These are phyloP conservation scores for Chaenogobius annularis DNA, from an alignment of 2,113 vertebrate genomes.

Conservation along the genomic window DNA sequence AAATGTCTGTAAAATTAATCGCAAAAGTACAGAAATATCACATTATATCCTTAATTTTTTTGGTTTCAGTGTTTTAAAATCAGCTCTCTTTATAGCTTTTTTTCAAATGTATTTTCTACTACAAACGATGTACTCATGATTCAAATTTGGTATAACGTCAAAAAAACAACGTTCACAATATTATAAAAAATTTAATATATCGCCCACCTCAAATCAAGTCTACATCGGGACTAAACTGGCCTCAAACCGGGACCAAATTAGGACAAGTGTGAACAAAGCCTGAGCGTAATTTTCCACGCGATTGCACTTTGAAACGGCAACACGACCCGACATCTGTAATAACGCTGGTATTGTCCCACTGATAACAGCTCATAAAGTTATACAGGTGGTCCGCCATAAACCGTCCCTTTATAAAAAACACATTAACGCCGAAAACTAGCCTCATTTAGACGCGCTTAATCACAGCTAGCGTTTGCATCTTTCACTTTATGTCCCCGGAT, in stretches of 20 bases:
- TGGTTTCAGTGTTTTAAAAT: no score
- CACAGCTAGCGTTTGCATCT: neutral
- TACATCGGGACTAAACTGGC: neutral
- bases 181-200: no score
- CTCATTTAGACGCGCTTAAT: constrained; percentile 4
- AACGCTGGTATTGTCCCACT: neutral
- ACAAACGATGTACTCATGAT: no score
- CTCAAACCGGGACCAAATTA: no score
- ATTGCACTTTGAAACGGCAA: neutral
- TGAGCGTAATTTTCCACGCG: neutral
- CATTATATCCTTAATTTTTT: no score
- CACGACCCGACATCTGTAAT: neutral
- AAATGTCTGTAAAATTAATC: no score
- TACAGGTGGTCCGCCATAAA: constrained; percentile 1
- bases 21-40: no score
- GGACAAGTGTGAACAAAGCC: no score
- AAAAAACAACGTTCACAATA: no score
- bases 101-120: no score
- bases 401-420: neutral
- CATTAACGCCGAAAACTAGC: neutral
- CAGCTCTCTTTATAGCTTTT: no score
- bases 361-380: constrained; percentile 1
- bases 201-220: neutral
- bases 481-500: neutral
- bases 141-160: no score